Percentiles rank a stretch among this genome's conserved stretches.
phyloP scores from a whole-genome alignment of 2,113 vertebrate genomes.

The Micromys minutus region DNA sequence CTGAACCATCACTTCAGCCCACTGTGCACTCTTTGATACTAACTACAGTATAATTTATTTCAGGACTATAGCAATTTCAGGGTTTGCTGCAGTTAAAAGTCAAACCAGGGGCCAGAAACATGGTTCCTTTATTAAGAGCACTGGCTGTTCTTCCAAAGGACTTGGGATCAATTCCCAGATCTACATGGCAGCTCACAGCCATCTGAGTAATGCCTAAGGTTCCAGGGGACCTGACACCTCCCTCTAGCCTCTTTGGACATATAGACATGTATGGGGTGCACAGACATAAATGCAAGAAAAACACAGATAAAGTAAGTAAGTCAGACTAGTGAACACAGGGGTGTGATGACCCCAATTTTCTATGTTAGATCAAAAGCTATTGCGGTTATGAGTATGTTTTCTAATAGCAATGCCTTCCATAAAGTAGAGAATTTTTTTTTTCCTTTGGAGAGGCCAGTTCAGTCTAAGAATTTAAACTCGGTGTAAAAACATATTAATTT shows the following conservation, averaged over 20 bases:
- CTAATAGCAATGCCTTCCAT: constrained; percentile 22
- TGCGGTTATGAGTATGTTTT: constrained; percentile 25
- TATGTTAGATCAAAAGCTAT: constrained; percentile 9
- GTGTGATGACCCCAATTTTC: background rate
- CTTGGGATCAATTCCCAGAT: background rate
- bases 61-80: background rate
- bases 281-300: background rate
- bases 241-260: background rate
- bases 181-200: background rate
- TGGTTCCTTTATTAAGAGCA: background rate
- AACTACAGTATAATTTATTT: constrained; percentile 49
- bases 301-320: constrained; percentile 16
- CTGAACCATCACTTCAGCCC: too few relatives aligned
- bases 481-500: constrained; percentile 51
- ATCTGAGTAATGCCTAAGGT: background rate
- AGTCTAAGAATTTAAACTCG: constrained; percentile 40
- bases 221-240: background rate
- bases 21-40: constrained; percentile 40
- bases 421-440: constrained; percentile 38
- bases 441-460: constrained; percentile 41
- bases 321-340: background rate
- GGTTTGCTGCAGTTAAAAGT: constrained; percentile 3
- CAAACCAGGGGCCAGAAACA: background rate
- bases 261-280: background rate
- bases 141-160: background rate